phyloP scores from a whole-genome alignment of 2,888 invertebrate species.

The Hirtodrosophila confusa region DNA sequence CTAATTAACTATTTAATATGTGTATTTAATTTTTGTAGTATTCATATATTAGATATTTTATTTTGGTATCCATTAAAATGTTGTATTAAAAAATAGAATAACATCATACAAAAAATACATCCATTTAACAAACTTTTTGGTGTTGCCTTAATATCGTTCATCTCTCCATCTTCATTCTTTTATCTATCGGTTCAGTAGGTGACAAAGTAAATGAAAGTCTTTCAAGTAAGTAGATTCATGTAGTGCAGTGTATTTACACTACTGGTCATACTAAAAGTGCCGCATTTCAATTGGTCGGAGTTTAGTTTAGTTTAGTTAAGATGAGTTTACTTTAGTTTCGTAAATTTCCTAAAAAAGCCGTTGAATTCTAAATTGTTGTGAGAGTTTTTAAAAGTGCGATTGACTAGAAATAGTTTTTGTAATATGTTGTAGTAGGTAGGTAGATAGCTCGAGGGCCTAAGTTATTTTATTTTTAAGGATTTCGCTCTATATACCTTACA shows the following conservation, averaged over 20 bases:
- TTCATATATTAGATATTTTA: conserved; percentile 8
- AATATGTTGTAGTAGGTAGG: neutral
- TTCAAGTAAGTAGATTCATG: conserved; percentile 64
- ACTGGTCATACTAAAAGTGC: conserved; percentile 72
- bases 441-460: conserved; percentile 19
- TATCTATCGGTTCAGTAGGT: conserved; percentile 44
- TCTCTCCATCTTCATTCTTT: conserved; percentile 8
- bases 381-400: conserved; percentile 28
- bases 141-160: conserved; percentile 49
- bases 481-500: conserved; percentile 64
- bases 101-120: conserved; percentile 77
- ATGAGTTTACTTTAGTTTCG: conserved; percentile 10
- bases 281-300: conserved; percentile 75
- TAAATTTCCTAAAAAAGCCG: conserved; percentile 23
- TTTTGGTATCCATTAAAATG: conserved; percentile 43
- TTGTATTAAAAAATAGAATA: conserved; percentile 69
- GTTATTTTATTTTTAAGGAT: conserved; percentile 27
- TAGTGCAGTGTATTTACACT: conserved; percentile 68
- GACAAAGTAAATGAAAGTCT: conserved; percentile 74
- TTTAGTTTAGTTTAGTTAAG: conserved; percentile 48
- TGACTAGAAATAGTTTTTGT: conserved; percentile 58
- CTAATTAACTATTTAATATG: conserved; percentile 22
- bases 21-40: conserved; percentile 31
- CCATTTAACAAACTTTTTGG: conserved; percentile 65
- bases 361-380: conserved; percentile 12